Conservation (phyloP, 1,140 invertebrate species). For the Drosophila serrata region DNA sequence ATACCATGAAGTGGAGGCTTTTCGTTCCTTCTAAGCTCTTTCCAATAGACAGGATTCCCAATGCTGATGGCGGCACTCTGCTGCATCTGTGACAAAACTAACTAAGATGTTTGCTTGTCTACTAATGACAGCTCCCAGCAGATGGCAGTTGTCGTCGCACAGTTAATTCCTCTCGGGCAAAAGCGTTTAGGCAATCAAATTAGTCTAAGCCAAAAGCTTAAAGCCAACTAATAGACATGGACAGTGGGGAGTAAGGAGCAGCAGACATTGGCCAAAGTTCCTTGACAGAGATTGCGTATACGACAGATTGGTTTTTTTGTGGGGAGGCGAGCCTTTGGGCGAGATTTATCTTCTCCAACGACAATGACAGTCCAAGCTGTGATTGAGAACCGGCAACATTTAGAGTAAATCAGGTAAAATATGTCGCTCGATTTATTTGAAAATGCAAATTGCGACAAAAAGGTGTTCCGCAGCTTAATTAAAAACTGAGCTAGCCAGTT, state of each 20-base stretch:
- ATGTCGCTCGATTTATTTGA: conserved; percentile 43
- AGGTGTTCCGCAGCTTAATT: conserved; percentile 43
- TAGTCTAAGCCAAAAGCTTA: conserved; percentile 46
- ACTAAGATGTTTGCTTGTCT: conserved; percentile 32
- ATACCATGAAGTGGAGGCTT: neutral
- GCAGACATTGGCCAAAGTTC: conserved; percentile 18
- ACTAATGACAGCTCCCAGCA: conserved; percentile 47
- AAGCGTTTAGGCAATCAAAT: conserved; percentile 52
- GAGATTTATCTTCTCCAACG: conserved; percentile 28
- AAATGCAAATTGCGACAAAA: conserved; percentile 40
- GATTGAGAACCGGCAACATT: conserved; percentile 22
- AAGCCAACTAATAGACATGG: conserved; percentile 47
- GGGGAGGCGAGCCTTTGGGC: neutral
- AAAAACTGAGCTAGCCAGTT: conserved; percentile 25
- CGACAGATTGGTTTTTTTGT: conserved; percentile 24
- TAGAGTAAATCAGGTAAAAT: conserved; percentile 36
- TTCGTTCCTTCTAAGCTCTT: conserved; percentile 22
- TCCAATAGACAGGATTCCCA: conserved; percentile 18
- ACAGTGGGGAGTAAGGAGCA: conserved; percentile 4
- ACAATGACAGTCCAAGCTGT: conserved; percentile 7
- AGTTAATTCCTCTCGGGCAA: conserved; percentile 41
- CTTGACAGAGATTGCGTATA: conserved; percentile 28
- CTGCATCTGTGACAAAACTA: conserved; percentile 23
- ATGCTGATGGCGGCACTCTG: conserved; percentile 11
- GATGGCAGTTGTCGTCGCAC: conserved; percentile 23